Evolutionary conservation across 2,113 vertebrate species (phyloP).

Genomic region (Hirundichthys speculiger): DNA sequence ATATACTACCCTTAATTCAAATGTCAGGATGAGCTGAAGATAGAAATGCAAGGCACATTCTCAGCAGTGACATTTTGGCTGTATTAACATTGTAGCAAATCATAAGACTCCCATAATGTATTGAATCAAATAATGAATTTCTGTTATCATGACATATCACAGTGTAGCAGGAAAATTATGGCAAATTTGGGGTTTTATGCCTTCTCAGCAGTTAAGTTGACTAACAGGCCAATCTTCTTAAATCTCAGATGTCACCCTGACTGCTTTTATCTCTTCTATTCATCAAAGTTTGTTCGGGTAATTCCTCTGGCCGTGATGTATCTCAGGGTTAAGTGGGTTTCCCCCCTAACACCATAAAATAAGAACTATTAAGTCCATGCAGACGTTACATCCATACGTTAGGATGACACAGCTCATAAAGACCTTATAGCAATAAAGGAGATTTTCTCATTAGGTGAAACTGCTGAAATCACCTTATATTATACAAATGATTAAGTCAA

Average conservation of each 20-base stretch:
- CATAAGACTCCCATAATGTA: conserved; percentile 3
- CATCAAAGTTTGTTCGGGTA: conserved; percentile 68
- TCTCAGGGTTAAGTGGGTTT: conserved; percentile 75
- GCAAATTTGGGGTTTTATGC: conserved; percentile 37
- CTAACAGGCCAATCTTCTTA: conserved; percentile 59
- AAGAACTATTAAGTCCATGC: conserved; percentile 75
- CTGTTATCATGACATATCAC: conserved; percentile 21
- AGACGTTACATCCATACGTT: conserved; percentile 72
- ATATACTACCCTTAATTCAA: background rate
- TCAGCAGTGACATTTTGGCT: background rate
- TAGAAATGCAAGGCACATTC: background rate
- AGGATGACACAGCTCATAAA: conserved; percentile 78
- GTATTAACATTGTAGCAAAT: conserved; percentile 21
- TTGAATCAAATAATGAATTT: conserved; percentile 12
- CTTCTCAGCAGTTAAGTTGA: conserved; percentile 56
- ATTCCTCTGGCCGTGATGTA: conserved; percentile 67
- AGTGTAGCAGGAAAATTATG: conserved; percentile 9
- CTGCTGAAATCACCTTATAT: conserved; percentile 77
- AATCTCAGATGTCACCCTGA: conserved; percentile 49
- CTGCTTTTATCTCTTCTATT: conserved; percentile 72
- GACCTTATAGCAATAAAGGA: conserved; percentile 71
- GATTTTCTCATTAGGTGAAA: conserved; percentile 80
- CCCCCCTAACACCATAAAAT: conserved; percentile 69
- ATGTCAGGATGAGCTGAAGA: background rate
- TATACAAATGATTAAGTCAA: conserved; percentile 78